phyloP scores from a whole-genome alignment of 2,888 invertebrate genomes.

The Rotaria magnacalcarata region DNA sequence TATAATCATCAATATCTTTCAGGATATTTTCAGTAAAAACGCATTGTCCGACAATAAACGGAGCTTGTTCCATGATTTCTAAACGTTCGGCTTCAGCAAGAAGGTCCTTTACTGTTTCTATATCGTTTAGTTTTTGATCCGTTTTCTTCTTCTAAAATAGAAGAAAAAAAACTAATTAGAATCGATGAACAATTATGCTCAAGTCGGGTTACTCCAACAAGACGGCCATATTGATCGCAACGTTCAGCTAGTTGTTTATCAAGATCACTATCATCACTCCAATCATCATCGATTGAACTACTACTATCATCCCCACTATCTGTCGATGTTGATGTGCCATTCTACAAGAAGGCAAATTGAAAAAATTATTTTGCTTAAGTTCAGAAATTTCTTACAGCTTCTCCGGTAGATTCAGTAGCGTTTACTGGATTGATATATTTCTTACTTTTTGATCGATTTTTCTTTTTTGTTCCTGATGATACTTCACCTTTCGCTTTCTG shows the following conservation, averaged over 20 bases:
- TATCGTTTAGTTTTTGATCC: constrained; percentile 58
- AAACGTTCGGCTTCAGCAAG: constrained; percentile 76
- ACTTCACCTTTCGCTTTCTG: not conserved
- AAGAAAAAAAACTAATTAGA: not conserved
- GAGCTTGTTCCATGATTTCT: constrained; percentile 87
- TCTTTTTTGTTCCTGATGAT: constrained; percentile 30
- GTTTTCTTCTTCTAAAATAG: constrained; percentile 49
- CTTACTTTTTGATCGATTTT: constrained; percentile 40
- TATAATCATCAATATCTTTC: constrained; percentile 61
- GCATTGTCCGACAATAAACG: constrained; percentile 84
- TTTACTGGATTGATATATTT: constrained; percentile 47
- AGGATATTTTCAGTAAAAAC: constrained; percentile 66
- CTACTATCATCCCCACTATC: constrained; percentile 20
- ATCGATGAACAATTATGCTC: no score
- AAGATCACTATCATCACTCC: constrained; percentile 87
- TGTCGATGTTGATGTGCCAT: not conserved
- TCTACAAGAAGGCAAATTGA: not conserved
- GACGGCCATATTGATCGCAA: constrained; percentile 85
- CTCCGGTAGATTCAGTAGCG: constrained; percentile 50
- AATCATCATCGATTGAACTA: constrained; percentile 75
- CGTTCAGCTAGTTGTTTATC: constrained; percentile 91
- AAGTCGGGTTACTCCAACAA: constrained; percentile 63
- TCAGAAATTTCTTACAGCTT: constrained; percentile 48
- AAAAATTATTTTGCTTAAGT: not conserved
- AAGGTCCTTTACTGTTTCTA: constrained; percentile 34